A percentile compares a stretch with the other conserved stretches of the same genome.
Evolutionary conservation across 2,113 vertebrate species (phyloP).

Genomic region (Oncorhynchus gorbuscha): DNA sequence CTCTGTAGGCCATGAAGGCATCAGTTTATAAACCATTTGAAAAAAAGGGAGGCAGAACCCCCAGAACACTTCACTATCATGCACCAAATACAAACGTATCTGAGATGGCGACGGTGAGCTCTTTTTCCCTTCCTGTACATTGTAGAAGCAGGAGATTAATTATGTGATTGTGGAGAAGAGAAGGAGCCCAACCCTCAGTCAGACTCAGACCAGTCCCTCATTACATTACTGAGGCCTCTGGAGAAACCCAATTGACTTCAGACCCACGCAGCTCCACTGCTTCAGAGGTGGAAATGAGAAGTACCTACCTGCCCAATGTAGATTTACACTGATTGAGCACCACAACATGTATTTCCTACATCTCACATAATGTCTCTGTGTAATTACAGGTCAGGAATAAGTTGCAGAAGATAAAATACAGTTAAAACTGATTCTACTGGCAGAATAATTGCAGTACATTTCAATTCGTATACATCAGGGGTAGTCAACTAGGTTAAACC

Average conservation of each 20-base stretch:
- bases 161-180: constrained; percentile 59
- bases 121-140: not conserved
- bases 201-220: constrained; percentile 53
- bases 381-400: not conserved
- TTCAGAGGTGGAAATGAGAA: not conserved
- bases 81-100: constrained; percentile 65
- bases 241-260: constrained; percentile 68
- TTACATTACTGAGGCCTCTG: constrained; percentile 66
- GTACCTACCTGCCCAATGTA: constrained; percentile 3
- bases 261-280: constrained; percentile 31
- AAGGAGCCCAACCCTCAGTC: constrained; percentile 45
- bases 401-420: not conserved
- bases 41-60: constrained; percentile 51
- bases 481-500: too few species aligned
- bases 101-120: constrained; percentile 61
- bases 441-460: not conserved
- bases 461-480: not conserved
- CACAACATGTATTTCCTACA: constrained; percentile 31
- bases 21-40: constrained; percentile 65
- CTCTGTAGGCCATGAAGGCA: constrained; percentile 88
- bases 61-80: constrained; percentile 60
- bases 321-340: constrained; percentile 51
- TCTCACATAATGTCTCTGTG: not conserved
- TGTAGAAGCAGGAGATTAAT: constrained; percentile 71
- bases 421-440: too few species aligned